Evolutionary conservation across 2,797 vertebrate genomes (phyloP), one percentile per base, ranked within the genome.

Genomic region (Falco concolor): DNA sequence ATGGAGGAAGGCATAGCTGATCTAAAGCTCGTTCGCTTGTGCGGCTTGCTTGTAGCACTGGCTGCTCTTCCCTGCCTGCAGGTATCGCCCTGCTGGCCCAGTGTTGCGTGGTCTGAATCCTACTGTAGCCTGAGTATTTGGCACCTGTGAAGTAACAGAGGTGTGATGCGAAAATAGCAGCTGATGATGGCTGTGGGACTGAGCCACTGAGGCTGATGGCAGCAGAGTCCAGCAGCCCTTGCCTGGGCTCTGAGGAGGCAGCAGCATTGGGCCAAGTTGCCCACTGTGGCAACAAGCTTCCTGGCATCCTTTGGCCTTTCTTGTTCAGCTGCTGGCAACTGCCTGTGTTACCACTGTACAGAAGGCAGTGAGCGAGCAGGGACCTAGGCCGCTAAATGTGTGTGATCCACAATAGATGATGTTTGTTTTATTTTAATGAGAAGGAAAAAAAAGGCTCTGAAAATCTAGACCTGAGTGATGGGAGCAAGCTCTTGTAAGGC

Each of bases 221-320:
- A 79, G 32, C 3, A 3, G 44, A 22, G 16, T 32, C 27, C 24
- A 10, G 44, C n/a, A 68, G 68, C 73, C 27, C 30, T 34, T n/a
- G 14, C 44, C 17, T 54, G 69, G 76, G 36, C 63, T 52, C 76
- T 61, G 36, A 40, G 49, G 73, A 12, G 40, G 40, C 3, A 7
- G 36, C 52, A n/a, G 56, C 24, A 7, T 24, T 53, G 52, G 44
- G 30, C 18, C 0, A 2, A 2, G 20, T 38, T n/a, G 6, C 74
- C 84, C 8, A 3, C 28, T 47, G 49, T 4, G 14, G 25, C 56
- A 67, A 23, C 9, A 13, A 42, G 47, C 57, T 15, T 47, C 40
- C 44, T 30, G 49, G 36, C 40, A 34, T 42, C 57, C 38, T 40
- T 30, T 2, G 5, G 24, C 42, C 20, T 18, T 63, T 63, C 32